Percentiles rank a stretch among this genome's conserved stretches.
Evolutionary conservation across 2,113 vertebrate genomes (phyloP).

Genomic region (Meles meles): DNA sequence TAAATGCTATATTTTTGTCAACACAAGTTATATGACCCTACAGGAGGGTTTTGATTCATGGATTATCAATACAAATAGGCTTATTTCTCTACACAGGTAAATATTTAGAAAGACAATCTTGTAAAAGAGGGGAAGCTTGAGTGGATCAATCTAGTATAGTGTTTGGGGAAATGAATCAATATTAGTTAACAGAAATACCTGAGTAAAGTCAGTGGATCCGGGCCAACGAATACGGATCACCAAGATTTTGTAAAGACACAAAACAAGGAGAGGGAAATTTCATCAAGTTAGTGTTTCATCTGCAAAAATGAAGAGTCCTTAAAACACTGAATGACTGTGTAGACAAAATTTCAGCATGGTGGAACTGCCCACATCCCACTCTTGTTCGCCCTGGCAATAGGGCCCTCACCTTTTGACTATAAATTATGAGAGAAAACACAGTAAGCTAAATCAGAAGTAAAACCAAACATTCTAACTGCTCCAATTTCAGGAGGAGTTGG

Average conservation of each 20-base stretch:
- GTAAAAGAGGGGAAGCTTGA: not conserved
- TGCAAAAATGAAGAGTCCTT: not conserved
- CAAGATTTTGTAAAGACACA: not conserved
- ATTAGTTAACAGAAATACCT: not conserved
- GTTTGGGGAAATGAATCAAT: not conserved
- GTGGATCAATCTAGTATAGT: not conserved
- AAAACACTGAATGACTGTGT: not conserved
- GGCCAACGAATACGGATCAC: not conserved
- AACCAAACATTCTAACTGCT: not conserved
- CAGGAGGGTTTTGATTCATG: not conserved
- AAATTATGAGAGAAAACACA: not conserved
- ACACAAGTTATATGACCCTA: not conserved
- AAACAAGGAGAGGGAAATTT: not conserved
- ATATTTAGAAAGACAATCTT: not conserved
- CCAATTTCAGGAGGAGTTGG: not conserved
- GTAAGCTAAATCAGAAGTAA: not conserved
- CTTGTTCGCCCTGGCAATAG: not conserved
- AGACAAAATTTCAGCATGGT: not conserved
- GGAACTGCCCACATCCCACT: not conserved
- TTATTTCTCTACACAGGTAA: conserved; percentile 15
- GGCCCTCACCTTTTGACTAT: not conserved
- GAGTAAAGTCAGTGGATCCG: not conserved
- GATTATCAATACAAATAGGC: not conserved
- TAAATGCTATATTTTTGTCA: not conserved
- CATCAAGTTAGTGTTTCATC: not conserved